A percentile compares a stretch with the other conserved stretches of the same genome.
Evolutionary conservation across 2,888 invertebrate species (phyloP).

Genomic region (Philopedon plagiatum): DNA sequence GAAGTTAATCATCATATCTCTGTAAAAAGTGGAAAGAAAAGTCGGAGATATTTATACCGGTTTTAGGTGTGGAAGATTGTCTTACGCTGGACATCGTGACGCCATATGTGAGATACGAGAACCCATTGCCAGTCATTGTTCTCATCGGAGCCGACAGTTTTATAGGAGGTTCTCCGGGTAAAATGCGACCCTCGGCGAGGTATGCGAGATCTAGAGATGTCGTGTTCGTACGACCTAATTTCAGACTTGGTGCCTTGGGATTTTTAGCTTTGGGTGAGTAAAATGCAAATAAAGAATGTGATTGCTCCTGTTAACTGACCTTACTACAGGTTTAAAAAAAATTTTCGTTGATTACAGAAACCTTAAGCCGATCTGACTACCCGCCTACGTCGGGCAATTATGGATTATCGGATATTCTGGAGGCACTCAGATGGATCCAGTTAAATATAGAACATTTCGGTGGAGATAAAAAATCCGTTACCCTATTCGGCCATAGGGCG

Average conservation of each 20-base stretch:
- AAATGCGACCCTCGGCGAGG: conserved; percentile 80
- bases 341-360: conserved; percentile 67
- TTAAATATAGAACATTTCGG: conserved; percentile 88
- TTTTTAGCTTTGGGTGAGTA: conserved; percentile 77
- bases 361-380: conserved; percentile 78
- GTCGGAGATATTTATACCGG: no score
- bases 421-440: conserved; percentile 84
- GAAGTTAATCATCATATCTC: no score
- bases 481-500: conserved; percentile 87
- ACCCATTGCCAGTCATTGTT: conserved; percentile 86
- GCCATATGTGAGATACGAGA: conserved; percentile 84
- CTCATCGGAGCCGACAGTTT: conserved; percentile 85
- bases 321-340: no score
- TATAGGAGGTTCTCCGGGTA: conserved; percentile 83
- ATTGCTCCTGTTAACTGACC: no score
- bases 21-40: no score
- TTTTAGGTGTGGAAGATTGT: conserved; percentile 82
- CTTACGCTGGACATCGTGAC: conserved; percentile 87
- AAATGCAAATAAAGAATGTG: no score
- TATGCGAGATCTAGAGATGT: conserved; percentile 85
- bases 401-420: conserved; percentile 85
- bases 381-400: conserved; percentile 89
- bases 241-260: conserved; percentile 76
- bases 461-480: conserved; percentile 83
- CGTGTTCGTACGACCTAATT: conserved; percentile 90